Conservation (phyloP, 2,888 invertebrate genomes). For the Gonocerus acuteangulatus region DNA sequence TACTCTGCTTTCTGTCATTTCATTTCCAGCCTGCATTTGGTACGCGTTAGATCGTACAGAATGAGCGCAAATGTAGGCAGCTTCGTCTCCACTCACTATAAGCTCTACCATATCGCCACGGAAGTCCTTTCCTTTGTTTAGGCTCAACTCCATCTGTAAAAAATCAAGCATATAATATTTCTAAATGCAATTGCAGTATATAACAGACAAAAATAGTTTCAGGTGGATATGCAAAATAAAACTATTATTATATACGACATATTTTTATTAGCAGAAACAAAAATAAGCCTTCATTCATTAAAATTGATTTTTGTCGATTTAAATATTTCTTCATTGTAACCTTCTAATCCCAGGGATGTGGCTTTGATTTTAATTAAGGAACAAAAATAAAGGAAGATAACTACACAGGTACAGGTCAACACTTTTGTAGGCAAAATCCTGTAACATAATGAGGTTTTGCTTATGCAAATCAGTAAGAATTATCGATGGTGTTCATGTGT, state of each 20-base stretch:
- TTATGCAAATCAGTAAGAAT: no score
- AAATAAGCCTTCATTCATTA: no score
- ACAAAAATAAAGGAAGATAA: no score
- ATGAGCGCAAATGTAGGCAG: slow-evolving; percentile 48
- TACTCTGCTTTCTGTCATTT: slow-evolving; percentile 43
- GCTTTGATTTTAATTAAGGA: no score
- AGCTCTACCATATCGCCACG: slow-evolving; percentile 49
- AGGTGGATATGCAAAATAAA: not conserved
- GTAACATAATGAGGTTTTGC: no score
- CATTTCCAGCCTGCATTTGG: slow-evolving; percentile 43
- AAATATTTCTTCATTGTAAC: no score
- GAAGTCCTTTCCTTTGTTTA: slow-evolving; percentile 52
- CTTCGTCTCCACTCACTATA: slow-evolving; percentile 46
- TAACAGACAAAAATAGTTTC: no score
- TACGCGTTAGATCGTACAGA: slow-evolving; percentile 41
- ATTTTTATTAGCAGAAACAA: not conserved
- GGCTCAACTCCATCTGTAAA: slow-evolving; percentile 44
- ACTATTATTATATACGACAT: not conserved
- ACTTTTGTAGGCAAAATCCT: no score
- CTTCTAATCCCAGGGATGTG: no score
- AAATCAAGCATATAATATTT: not conserved
- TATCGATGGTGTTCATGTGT: no score
- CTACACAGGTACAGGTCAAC: no score
- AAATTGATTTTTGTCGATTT: no score
- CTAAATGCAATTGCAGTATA: not conserved